Base-by-base conservation (phyloP, 2,888 invertebrate genomes). In the Petrophora chlorosata region DNA sequence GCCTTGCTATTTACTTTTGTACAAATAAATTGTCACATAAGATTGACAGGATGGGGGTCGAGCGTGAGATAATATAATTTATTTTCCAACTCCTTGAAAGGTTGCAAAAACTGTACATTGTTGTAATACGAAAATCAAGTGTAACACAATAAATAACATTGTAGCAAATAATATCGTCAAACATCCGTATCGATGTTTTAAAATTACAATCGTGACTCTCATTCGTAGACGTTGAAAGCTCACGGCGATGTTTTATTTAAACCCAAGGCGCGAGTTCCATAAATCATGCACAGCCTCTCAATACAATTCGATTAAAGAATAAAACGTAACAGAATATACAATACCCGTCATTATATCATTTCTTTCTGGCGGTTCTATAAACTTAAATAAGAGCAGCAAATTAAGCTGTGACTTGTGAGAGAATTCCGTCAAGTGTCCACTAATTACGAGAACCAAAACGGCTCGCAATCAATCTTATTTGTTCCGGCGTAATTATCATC, bases 121-220 rank as follows among this genome's bases (percentile, higher is more conserved):
- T 23, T 15, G 15, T 35, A 15, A 32, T 19, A 66, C 58, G 60
- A 61, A 65, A 69, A 65, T 65, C 62, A 56, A 61, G 52, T 53
- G 48, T 65, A 64, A 65, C 67, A 68, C 54, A 56, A 63, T 65
- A 66, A 67, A 67, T 67, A 64, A 57, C 36, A 53, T 29, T 33
- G 19, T 32, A 35, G 39, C 49, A 42, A 54, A 59, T 59, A 56
- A 59, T 51, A 53, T 49, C 42, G 45, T 59, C 56, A 79, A 81
- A 81, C 76, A 77, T 63, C 73, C 80, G 73, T 78, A 82, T 83
- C 81, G 79, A 83, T 71, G 66, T 80, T 85, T 85, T 83, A 82
- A 88, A 88, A 88, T 89, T 88, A 82, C 85, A 82, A 76, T 89
- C 88, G 89, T 90, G 89, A 89, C 89, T 88, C 73, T 79, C 79